Percentiles rank a stretch among this genome's conserved stretches.
Evolutionary conservation across 2,888 invertebrate genomes (phyloP).

Genomic region (Phyllotreta cruciferae): DNA sequence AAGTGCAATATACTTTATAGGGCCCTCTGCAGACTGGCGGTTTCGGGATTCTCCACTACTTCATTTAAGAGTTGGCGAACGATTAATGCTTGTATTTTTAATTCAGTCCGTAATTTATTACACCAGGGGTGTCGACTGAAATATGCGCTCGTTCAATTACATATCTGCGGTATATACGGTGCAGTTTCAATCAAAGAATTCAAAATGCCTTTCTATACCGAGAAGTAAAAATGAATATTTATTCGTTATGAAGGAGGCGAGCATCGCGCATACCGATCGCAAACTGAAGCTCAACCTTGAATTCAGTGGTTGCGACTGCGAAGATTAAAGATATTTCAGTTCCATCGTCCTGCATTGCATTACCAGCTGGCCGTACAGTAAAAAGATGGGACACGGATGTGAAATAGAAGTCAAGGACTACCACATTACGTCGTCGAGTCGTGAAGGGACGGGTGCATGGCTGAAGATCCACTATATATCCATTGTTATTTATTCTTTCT

Average conservation of each 20-base stretch:
- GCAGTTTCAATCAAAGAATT: too few species aligned
- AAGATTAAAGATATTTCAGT: constrained; percentile 31
- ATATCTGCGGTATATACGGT: constrained; percentile 15
- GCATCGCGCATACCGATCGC: constrained; percentile 15
- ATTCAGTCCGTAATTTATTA: constrained; percentile 48
- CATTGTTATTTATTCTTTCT: constrained; percentile 41
- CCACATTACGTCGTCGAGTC: constrained; percentile 44
- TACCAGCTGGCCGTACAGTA: constrained; percentile 43
- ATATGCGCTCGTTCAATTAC: constrained; percentile 45
- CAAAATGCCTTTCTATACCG: too few species aligned
- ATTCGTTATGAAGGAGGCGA: constrained; percentile 1
- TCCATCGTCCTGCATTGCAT: constrained; percentile 35
- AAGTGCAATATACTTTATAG: constrained; percentile 55
- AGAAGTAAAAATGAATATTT: too few species aligned
- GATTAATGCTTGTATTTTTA: constrained; percentile 58
- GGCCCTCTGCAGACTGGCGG: constrained; percentile 37
- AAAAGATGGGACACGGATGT: constrained; percentile 54
- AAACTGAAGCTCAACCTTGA: constrained; percentile 38
- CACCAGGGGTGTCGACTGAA: constrained; percentile 56
- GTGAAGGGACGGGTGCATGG: constrained; percentile 15
- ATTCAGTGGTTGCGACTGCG: constrained; percentile 28
- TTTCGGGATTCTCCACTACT: constrained; percentile 45
- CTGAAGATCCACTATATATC: constrained; percentile 17
- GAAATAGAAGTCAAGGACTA: constrained; percentile 53
- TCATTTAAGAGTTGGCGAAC: constrained; percentile 56